Evolutionary conservation across 1,140 invertebrate species (phyloP).

Genomic region (Rhyzopertha dominica): DNA sequence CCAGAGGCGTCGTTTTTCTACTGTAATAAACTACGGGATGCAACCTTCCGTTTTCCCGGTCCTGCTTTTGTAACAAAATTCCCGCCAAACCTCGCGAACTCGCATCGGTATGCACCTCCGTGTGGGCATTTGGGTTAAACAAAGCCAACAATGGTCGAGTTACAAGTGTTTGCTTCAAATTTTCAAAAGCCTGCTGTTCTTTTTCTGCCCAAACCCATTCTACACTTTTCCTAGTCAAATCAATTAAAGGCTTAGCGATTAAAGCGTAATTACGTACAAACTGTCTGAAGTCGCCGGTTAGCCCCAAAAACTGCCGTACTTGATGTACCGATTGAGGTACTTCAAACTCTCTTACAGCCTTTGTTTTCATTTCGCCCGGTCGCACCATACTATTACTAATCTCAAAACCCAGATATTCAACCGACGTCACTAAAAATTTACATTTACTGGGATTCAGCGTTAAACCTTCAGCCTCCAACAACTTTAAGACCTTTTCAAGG

Average conservation of each 20-base stretch:
- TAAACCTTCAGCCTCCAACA: conserved; percentile 26
- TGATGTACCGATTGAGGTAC: conserved; percentile 30
- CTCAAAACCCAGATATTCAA: conserved; percentile 36
- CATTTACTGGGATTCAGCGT: conserved; percentile 37
- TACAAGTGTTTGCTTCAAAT: conserved; percentile 18
- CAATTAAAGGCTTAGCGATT: conserved; percentile 20
- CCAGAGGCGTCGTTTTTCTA: conserved; percentile 36
- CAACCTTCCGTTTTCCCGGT: conserved; percentile 35
- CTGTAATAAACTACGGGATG: conserved; percentile 45
- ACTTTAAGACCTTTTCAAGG: conserved; percentile 2
- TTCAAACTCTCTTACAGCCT: conserved; percentile 35
- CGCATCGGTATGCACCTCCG: conserved; percentile 41
- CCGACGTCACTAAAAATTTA: conserved; percentile 24
- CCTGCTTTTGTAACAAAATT: conserved; percentile 34
- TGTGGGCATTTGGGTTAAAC: conserved; percentile 23
- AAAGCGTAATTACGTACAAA: conserved; percentile 19
- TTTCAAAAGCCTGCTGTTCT: conserved; percentile 17
- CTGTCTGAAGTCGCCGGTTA: conserved; percentile 19
- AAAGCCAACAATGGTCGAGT: conserved; percentile 35
- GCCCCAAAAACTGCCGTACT: conserved; percentile 30
- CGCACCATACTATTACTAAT: conserved; percentile 21
- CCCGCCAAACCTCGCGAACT: conserved; percentile 34
- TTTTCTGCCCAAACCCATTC: conserved; percentile 13
- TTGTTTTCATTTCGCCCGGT: conserved; percentile 32
- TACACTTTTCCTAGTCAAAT: conserved; percentile 17